Evolutionary conservation across 2,888 invertebrate genomes (phyloP), one percentile per base, ranked within the genome.

Genomic region (Aphidius colemani): DNA sequence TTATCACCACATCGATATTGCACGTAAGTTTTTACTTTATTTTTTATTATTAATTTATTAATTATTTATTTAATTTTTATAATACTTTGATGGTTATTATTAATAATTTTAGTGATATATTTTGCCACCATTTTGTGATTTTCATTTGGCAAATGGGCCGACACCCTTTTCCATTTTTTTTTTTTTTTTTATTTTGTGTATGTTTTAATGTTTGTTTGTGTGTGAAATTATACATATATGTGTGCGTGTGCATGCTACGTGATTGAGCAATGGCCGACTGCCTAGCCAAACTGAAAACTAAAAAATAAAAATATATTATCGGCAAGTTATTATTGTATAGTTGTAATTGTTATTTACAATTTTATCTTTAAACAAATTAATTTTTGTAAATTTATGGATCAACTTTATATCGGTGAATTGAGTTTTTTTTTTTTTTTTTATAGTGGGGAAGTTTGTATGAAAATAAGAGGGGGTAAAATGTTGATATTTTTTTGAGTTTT

Each of bases 231-330:
- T 51, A 18, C 39, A 8, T 39, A 10, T 51, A 9, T 9, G 30
- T 51, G 39, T 51, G 30, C n/a, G 30, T 51, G 18, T 30, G 30
- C 40, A 41, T 45, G 40, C 11, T 45, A 56, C 43, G 41, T 45
- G 56, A 56, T 30, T 5, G 30, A 30, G 30, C 30, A 30, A 30
- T 30, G 30, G 30, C 30, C 30, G 30, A 30, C 30, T 30, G 30
- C 30, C 30, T 30, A 40, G 41, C 56, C 6, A 45, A 46, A 40
- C 59, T 7, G 5, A 7, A 67, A 59, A 66, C 53, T 67, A 69
- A 68, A 69, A 70, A 65, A 59, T 69, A 66, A 70, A 66, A 70
- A 66, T 6, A 30, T 11, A 18, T n/a, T 44, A 18, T 9, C 10
- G 7, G 3, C 10, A 18, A 10, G 6, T 8, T 51, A 39, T 39